A percentile compares a stretch with the other conserved stretches of the same genome.
These are phyloP conservation scores for Hipparchia sbordonii DNA, from an alignment of 2,888 invertebrate species.

Conservation along the genomic window DNA sequence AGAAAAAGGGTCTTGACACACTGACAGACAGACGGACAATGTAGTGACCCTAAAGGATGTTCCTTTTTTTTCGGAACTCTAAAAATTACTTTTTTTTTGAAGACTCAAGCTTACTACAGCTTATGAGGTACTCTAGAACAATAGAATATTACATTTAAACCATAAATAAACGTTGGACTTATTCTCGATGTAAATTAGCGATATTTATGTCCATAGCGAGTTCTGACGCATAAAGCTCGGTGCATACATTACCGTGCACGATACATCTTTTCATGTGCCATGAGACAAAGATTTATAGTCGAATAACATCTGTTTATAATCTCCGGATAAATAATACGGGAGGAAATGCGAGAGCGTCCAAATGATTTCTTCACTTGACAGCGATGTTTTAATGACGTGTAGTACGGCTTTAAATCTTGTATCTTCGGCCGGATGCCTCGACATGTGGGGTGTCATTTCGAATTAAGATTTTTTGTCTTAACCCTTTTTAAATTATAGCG, in stretches of 20 bases:
- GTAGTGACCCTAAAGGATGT: too few species aligned
- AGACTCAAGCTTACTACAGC: too few species aligned
- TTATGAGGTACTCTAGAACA: neutral
- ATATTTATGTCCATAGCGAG: constrained; percentile 28
- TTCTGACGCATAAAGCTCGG: constrained; percentile 31
- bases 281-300: constrained; percentile 70
- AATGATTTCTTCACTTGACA: constrained; percentile 68
- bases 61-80: too few species aligned
- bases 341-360: constrained; percentile 60
- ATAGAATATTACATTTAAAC: neutral
- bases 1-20: too few species aligned
- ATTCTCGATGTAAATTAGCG: constrained; percentile 7
- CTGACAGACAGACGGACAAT: too few species aligned
- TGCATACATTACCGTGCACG: constrained; percentile 15
- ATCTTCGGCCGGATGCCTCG: constrained; percentile 54
- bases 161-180: neutral
- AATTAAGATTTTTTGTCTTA: constrained; percentile 70
- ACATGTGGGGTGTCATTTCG: constrained; percentile 64
- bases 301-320: constrained; percentile 77
- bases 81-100: too few species aligned
- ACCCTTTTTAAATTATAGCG: constrained; percentile 76
- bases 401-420: constrained; percentile 52
- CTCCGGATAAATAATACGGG: constrained; percentile 64
- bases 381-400: constrained; percentile 64
- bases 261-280: constrained; percentile 40